These are phyloP conservation scores for Oreochromis tanganicae DNA, from an alignment of 2,113 vertebrate species.

Conservation along the genomic window DNA sequence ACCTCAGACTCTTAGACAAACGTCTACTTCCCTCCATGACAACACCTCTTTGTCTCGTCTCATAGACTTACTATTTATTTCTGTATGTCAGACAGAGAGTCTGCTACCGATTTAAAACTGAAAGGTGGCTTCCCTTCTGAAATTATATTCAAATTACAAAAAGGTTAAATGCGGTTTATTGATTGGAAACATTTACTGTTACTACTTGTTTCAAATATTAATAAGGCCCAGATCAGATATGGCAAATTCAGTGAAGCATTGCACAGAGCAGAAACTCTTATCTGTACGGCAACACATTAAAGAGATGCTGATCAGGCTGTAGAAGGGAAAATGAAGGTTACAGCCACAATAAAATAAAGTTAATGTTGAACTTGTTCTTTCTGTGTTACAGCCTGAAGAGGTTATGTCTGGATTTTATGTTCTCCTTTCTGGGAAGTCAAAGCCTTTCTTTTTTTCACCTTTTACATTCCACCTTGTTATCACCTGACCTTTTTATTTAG, in stretches of 20 bases:
- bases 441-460: neutral
- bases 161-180: neutral
- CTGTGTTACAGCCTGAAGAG: neutral
- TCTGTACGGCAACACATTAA: neutral
- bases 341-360: neutral
- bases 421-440: neutral
- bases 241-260: accelerated
- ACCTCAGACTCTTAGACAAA: neutral
- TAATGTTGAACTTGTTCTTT: neutral
- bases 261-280: neutral
- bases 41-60: neutral
- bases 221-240: neutral
- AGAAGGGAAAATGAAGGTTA: accelerated
- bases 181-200: neutral
- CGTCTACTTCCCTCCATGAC: accelerated
- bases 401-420: neutral
- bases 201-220: neutral
- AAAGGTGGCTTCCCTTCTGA: neutral
- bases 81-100: neutral
- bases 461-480: accelerated
- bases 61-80: neutral
- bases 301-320: neutral
- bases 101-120: neutral
- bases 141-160: neutral
- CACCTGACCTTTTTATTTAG: accelerated